Evolutionary conservation across 53 echinoderm and acorn worm genomes (phyloP).

Genomic region (Zoroaster sp.): DNA sequence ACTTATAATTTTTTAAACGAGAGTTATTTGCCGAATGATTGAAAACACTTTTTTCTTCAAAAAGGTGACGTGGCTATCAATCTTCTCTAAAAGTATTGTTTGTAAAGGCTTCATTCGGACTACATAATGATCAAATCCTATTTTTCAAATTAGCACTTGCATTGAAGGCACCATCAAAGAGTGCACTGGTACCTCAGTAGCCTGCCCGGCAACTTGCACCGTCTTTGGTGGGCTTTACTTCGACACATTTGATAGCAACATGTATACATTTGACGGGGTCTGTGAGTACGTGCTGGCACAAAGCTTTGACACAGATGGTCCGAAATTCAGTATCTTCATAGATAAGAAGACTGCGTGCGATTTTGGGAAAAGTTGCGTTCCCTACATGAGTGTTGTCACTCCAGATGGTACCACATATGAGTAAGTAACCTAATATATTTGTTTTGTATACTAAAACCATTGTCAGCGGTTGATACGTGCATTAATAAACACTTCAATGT

Average conservation of each 20-base stretch:
- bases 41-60: too few relatives aligned
- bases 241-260: constrained; percentile 52
- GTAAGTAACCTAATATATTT: constrained; percentile 5
- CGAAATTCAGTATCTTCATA: constrained; percentile 32
- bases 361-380: neutral
- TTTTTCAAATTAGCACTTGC: neutral
- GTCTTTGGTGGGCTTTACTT: constrained; percentile 35
- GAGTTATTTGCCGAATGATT: too few relatives aligned
- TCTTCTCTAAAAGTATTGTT: too few relatives aligned
- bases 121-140: too few relatives aligned
- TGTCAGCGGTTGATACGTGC: neutral
- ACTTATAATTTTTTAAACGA: too few relatives aligned
- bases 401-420: neutral
- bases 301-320: neutral
- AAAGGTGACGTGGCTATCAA: too few relatives aligned
- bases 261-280: neutral
- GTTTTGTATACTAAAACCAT: neutral
- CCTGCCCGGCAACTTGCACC: constrained; percentile 28
- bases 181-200: neutral
- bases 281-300: constrained; percentile 50
- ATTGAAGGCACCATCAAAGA: neutral
- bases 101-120: too few relatives aligned
- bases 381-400: neutral
- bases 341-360: neutral
- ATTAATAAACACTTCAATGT: too few relatives aligned